Base-by-base conservation (phyloP, 2,113 vertebrate species). In the Apus apus region DNA sequence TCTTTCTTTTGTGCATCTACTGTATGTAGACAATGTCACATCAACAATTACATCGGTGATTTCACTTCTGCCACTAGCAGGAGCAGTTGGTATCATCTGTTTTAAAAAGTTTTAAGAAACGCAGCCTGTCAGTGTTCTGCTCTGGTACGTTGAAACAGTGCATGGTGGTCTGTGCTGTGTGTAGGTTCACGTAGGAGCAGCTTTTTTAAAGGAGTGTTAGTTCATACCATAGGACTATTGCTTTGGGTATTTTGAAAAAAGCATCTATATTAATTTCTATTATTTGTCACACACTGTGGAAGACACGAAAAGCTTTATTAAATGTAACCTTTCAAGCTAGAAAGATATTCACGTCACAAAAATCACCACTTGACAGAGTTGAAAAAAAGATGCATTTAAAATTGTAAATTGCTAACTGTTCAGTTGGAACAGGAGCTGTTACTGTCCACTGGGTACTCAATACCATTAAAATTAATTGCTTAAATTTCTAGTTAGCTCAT, bases 381-480 rank as follows among this genome's bases (percentile, higher is more conserved):
- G 62, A 74, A 93, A 72, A 43, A 67, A 96, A 92, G 74, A 77
- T 61, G 19, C 15, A 89, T 74, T 91, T 93, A 92, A 89, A 97
- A 91, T 73, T 70, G 32, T 64, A 96, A 95, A 94, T 94, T 86
- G 50, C 67, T 86, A 87, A 82, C 67, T 92, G 54, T 64, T 60
- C 89, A 15, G 78, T 57, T 94, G 77, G 68, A 98, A 94, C 75
- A 85, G 62, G 17, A 95, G 25, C 74, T 83, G 87, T 94, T 95
- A 64, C 66, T 87, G 56, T 87, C 15, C 36, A 80, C 43, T 62
- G 77, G 68, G 50, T 88, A 84, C 67, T 90, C 85, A 91, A 75
- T 54, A 91, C 32, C 66, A 90, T 95, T 95, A 91, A 95, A 95
- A 97, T 94, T 86, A 96, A 97, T 89, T 75, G 78, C 86, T 89